Percentiles rank a stretch among this genome's conserved stretches.
phyloP scores from a whole-genome alignment of 2,888 invertebrate genomes.

The Polyommatus iphigenia region DNA sequence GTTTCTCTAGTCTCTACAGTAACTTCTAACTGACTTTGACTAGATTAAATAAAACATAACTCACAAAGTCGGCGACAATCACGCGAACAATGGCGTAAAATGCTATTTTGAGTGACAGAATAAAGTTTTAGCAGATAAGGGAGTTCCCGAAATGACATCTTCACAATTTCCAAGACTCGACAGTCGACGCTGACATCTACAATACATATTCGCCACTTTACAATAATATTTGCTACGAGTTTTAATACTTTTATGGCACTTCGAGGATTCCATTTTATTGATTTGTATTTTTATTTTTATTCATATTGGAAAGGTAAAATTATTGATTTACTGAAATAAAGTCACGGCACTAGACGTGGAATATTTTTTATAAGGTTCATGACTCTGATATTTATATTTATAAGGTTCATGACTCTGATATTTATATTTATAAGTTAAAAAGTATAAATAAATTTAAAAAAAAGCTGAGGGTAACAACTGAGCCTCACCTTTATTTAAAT shows the following conservation, averaged over 20 bases:
- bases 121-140: slow-evolving; percentile 33
- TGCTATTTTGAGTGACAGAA: slow-evolving; percentile 29
- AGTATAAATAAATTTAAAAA: too few species aligned
- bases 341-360: too few species aligned
- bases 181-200: neutral
- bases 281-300: neutral
- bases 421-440: too few species aligned
- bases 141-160: slow-evolving; percentile 30
- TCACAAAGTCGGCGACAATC: neutral
- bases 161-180: slow-evolving; percentile 23
- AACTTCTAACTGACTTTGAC: neutral
- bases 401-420: too few species aligned
- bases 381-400: too few species aligned
- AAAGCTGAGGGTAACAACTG: too few species aligned
- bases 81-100: neutral
- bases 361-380: too few species aligned
- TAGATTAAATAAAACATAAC: slow-evolving; percentile 12
- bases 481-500: too few species aligned
- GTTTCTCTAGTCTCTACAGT: neutral
- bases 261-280: neutral
- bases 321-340: neutral
- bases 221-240: slow-evolving; percentile 10
- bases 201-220: slow-evolving; percentile 2
- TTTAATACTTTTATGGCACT: neutral
- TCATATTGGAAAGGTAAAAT: neutral